Percentiles rank a stretch among this genome's conserved stretches.
phyloP scores from a whole-genome alignment of 2,797 vertebrate species.

The Cyprinella venusta region DNA sequence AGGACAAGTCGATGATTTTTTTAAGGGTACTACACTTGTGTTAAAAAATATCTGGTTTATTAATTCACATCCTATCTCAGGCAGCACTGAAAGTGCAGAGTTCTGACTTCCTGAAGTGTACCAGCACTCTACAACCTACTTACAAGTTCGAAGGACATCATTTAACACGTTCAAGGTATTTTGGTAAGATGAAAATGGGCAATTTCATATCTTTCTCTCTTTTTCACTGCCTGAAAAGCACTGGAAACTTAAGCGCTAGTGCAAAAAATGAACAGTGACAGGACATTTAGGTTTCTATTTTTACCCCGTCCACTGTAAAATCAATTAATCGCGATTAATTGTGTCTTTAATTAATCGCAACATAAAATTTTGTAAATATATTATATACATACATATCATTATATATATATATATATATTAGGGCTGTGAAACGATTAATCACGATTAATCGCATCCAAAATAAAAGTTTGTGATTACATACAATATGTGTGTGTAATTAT shows the following conservation, averaged over 20 bases:
- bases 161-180: not conserved
- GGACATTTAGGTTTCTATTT: not conserved
- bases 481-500: too few relatives aligned
- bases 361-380: not conserved
- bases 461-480: too few relatives aligned
- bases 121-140: not conserved
- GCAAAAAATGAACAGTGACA: not conserved
- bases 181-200: not conserved
- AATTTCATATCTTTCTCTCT: not conserved
- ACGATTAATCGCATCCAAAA: too few relatives aligned
- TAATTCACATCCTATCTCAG: not conserved
- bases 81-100: not conserved
- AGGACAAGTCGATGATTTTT: constrained; percentile 19
- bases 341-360: too few relatives aligned
- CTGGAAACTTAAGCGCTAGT: not conserved
- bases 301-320: not conserved
- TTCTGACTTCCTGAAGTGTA: not conserved
- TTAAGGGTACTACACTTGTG: not conserved
- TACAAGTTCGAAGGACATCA: not conserved
- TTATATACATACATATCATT: too few relatives aligned
- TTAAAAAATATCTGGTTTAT: not conserved
- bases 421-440: too few relatives aligned
- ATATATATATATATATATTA: too few relatives aligned
- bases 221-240: not conserved
- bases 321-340: too few relatives aligned